A percentile compares a stretch with the other conserved stretches of the same genome.
These are phyloP conservation scores for Gerosis bhagava DNA, from an alignment of 2,888 invertebrate species.

Conservation along the genomic window DNA sequence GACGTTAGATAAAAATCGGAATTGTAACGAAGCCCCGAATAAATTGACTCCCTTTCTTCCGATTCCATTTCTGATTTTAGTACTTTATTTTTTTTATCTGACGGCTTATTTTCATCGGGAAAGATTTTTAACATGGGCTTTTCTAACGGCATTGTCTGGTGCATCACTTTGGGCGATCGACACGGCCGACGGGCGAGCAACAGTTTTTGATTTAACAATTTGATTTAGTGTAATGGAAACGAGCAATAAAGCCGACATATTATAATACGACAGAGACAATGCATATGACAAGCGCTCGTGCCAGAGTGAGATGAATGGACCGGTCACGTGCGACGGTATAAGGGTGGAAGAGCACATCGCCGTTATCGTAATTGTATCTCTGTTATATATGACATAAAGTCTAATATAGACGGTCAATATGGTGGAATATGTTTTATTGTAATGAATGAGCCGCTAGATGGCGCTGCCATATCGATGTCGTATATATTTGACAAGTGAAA, in stretches of 20 bases:
- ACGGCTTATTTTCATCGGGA: conserved; percentile 40
- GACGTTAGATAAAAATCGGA: conserved; percentile 72
- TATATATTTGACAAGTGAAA: conserved; percentile 39
- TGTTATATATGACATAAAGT: conserved; percentile 51
- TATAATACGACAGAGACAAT: conserved; percentile 67
- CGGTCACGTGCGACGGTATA: conserved; percentile 48
- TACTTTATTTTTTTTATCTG: conserved; percentile 57
- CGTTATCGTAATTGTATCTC: conserved; percentile 65
- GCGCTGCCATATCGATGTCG: conserved; percentile 53
- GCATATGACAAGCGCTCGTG: conserved; percentile 50
- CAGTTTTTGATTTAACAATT: conserved; percentile 60
- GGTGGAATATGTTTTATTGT: conserved; percentile 39
- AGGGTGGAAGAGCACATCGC: conserved; percentile 63
- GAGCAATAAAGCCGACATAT: conserved; percentile 72
- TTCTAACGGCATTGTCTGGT: not conserved
- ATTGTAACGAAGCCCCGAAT: conserved; percentile 67
- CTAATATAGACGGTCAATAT: conserved; percentile 44
- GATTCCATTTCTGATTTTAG: conserved; percentile 56
- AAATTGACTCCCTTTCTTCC: conserved; percentile 63
- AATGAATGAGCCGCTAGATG: conserved; percentile 55
- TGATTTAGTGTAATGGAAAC: conserved; percentile 80
- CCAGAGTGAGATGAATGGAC: conserved; percentile 62
- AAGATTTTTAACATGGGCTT: conserved; percentile 14
- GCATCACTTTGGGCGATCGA: conserved; percentile 23
- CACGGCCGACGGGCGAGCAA: conserved; percentile 47